phyloP scores from a whole-genome alignment of 2,113 vertebrate species.

The Tympanuchus pallidicinctus region DNA sequence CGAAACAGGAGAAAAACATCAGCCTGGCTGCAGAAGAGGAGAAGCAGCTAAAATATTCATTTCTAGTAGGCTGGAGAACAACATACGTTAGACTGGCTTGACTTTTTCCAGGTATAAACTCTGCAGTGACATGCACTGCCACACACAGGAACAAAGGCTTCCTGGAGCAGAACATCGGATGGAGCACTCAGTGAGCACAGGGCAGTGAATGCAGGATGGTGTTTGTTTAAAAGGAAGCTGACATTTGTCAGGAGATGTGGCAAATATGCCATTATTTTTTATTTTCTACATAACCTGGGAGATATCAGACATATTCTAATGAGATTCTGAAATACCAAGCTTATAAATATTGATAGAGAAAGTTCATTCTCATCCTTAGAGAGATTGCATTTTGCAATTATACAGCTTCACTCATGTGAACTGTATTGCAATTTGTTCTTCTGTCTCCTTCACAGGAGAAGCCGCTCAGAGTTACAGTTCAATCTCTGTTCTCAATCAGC shows the following conservation, averaged over 20 bases:
- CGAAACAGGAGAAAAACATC: not conserved
- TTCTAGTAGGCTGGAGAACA: constrained; percentile 1
- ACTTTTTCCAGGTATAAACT: constrained; percentile 14
- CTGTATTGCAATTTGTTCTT: constrained; percentile 58
- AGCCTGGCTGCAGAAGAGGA: not conserved
- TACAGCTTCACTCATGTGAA: constrained; percentile 48
- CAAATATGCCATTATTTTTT: constrained; percentile 35
- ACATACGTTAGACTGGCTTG: constrained; percentile 3
- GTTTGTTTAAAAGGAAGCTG: constrained; percentile 34
- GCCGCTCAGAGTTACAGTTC: constrained; percentile 37
- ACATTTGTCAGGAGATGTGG: constrained; percentile 10
- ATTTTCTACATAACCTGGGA: constrained; percentile 23
- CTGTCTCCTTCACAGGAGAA: constrained; percentile 38
- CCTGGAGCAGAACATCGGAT: constrained; percentile 40
- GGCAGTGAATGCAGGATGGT: not conserved
- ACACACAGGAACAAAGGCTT: not conserved
- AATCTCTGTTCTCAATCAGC: constrained; percentile 49
- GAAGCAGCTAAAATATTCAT: constrained; percentile 37
- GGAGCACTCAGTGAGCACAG: not conserved
- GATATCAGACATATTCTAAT: constrained; percentile 33
- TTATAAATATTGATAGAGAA: constrained; percentile 66
- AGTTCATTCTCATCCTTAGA: not conserved
- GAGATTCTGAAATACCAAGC: constrained; percentile 45
- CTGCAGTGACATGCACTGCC: not conserved
- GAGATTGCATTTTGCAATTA: constrained; percentile 49